Evolutionary conservation across 2,113 vertebrate species (phyloP).

Genomic region (Tetraodon nigroviridis): DNA sequence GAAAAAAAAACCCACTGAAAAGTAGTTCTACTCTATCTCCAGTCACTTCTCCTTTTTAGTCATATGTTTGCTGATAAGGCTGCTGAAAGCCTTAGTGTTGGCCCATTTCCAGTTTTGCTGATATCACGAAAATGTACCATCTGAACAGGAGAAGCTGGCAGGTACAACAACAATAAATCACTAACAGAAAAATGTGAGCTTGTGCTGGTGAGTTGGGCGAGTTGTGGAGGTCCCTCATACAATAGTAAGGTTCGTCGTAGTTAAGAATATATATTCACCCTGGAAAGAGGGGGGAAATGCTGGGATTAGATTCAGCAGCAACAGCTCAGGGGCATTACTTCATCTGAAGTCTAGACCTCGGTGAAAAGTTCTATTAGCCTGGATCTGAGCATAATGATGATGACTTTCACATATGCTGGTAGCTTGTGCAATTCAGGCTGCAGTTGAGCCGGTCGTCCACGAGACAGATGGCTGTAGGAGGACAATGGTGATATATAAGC

Average conservation of each 20-base stretch:
- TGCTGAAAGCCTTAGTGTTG: too few relatives aligned
- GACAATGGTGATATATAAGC: too few relatives aligned
- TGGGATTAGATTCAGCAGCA: conserved; percentile 20
- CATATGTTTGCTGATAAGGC: too few relatives aligned
- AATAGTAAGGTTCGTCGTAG: conserved; percentile 53
- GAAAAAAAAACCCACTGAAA: neutral
- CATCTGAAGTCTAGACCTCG: conserved; percentile 4
- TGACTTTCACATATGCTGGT: conserved; percentile 40
- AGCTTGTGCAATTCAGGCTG: conserved; percentile 6
- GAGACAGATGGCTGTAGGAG: too few relatives aligned
- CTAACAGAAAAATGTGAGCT: conserved; percentile 32
- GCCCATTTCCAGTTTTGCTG: too few relatives aligned
- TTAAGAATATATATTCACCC: conserved; percentile 47
- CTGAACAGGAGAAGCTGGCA: too few relatives aligned
- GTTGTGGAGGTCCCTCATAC: conserved; percentile 29
- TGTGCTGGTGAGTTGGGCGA: conserved; percentile 5
- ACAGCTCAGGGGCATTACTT: conserved; percentile 16
- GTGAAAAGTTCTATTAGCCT: conserved; percentile 13
- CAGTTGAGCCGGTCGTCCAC: conserved; percentile 2
- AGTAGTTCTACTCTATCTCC: neutral
- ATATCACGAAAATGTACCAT: too few relatives aligned
- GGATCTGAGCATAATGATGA: conserved; percentile 34
- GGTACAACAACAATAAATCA: conserved; percentile 21
- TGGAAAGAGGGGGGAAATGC: conserved; percentile 35
- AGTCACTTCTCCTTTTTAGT: too few relatives aligned